Conservation (phyloP, 2,797 vertebrate genomes). For the Prionace glauca region DNA sequence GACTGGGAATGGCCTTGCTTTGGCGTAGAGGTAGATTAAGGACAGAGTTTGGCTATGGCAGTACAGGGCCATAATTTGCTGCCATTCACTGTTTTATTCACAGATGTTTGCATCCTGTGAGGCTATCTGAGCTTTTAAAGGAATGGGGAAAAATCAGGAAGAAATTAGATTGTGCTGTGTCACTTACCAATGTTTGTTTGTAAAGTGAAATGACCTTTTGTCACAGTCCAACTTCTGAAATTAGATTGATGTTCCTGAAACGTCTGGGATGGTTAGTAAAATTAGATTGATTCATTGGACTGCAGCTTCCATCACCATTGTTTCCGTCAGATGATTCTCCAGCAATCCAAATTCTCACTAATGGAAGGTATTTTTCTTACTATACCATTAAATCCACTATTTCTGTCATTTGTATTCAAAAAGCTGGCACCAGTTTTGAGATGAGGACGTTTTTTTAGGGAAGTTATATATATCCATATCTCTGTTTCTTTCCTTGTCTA, state of each 20-base stretch:
- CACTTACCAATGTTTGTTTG: background rate
- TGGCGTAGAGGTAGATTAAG: background rate
- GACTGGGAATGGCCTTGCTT: background rate
- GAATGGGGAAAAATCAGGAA: background rate
- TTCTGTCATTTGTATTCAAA: background rate
- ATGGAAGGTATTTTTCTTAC: background rate
- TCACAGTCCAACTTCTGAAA: background rate
- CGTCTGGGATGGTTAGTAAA: background rate
- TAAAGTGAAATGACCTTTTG: background rate
- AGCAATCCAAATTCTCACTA: background rate
- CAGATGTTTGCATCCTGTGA: background rate
- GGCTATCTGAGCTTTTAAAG: background rate
- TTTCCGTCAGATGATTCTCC: background rate
- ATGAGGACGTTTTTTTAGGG: background rate
- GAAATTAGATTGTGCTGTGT: background rate
- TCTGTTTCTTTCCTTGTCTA: conserved; percentile 48
- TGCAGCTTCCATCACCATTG: background rate
- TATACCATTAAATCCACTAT: background rate
- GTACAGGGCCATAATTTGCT: background rate
- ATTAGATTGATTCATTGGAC: background rate
- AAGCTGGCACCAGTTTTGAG: background rate
- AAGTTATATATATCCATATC: background rate
- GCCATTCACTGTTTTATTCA: background rate
- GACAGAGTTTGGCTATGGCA: background rate
- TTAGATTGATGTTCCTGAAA: background rate